Evolutionary conservation across 1,140 invertebrate genomes (phyloP).

Genomic region (Ceratitis capitata): DNA sequence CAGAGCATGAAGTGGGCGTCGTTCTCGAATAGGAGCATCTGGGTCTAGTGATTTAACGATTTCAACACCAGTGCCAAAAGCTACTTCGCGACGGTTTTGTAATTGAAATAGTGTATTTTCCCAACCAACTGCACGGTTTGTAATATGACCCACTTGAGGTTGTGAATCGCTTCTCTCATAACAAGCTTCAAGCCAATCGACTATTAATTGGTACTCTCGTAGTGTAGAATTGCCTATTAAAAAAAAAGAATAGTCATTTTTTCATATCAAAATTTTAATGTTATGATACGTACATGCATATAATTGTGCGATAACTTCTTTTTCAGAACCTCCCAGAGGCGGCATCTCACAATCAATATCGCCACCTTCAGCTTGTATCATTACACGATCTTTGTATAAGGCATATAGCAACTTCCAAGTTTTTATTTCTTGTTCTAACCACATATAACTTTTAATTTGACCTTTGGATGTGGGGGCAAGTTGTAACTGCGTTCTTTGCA

Average conservation of each 20-base stretch:
- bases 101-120: conserved; percentile 90
- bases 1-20: conserved; percentile 83
- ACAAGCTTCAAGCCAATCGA: conserved; percentile 93
- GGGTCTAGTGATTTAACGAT: conserved; percentile 86
- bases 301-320: conserved; percentile 71
- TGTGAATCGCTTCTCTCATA: conserved; percentile 74
- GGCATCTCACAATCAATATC: conserved; percentile 66
- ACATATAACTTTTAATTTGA: conserved; percentile 49
- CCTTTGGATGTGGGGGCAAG: conserved; percentile 46
- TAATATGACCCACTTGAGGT: conserved; percentile 75
- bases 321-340: conserved; percentile 69
- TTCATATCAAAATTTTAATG: neutral
- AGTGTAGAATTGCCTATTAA: conserved; percentile 72
- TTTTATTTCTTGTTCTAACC: conserved; percentile 83
- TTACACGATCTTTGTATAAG: conserved; percentile 80
- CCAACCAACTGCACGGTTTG: conserved; percentile 83
- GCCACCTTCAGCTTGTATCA: conserved; percentile 66
- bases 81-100: conserved; percentile 65
- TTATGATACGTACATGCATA: conserved; percentile 61
- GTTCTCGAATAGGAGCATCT: conserved; percentile 88
- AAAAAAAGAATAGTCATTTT: conserved; percentile 15
- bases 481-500: conserved; percentile 54
- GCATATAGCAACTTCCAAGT: conserved; percentile 86
- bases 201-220: conserved; percentile 83
- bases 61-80: conserved; percentile 69